Base-by-base conservation (phyloP, 2,113 vertebrate genomes). In the Apteryx mantelli region DNA sequence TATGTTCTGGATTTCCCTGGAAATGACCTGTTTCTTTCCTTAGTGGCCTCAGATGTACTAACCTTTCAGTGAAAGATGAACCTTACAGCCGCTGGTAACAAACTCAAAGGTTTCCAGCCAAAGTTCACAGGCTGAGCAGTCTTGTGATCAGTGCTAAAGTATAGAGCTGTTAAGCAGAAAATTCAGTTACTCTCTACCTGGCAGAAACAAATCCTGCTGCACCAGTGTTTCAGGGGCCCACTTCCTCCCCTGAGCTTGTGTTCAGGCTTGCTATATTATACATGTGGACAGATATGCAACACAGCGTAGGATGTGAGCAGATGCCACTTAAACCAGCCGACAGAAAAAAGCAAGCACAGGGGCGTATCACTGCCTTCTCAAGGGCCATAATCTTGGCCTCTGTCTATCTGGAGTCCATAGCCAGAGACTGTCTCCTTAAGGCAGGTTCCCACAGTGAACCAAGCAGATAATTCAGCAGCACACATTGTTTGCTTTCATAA, bases 341-440 rank as follows among this genome's bases (percentile, higher is more conserved):
- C 21, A 36, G 4, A 34, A 79, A 46, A 74, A 73, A 58, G 14
- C 21, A 65, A 74, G 44, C 15, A 52, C 7, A 52, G 36, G 12
- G 17, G 4, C 15, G 40, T 83, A 15, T 68, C 0, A 0, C 52
- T 77, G 18, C 10, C n/a, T 32, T 34, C 2, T 46, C 17, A 60
- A 38, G n/a, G 3, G 19, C 18, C 19, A 22, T 15, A 74, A 19
- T 61, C 48, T 56, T 81, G 24, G 44, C 5, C 9, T 89, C 25
- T 80, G 24, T 52, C 34, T n/a, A 5, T 32, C 34, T 52, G 6
- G 5, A 76, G 7, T 38, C 24, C 11, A 5, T 13, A 26, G 36
- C 14, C 76, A 38, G 46, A 82, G 13, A 15, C 60, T 50, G 9
- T 38, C 10, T 79, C 61, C 40, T 76, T 66, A 71, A 34, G 11